Conservation (phyloP, 2,113 vertebrate genomes). For the Sylvia atricapilla region DNA sequence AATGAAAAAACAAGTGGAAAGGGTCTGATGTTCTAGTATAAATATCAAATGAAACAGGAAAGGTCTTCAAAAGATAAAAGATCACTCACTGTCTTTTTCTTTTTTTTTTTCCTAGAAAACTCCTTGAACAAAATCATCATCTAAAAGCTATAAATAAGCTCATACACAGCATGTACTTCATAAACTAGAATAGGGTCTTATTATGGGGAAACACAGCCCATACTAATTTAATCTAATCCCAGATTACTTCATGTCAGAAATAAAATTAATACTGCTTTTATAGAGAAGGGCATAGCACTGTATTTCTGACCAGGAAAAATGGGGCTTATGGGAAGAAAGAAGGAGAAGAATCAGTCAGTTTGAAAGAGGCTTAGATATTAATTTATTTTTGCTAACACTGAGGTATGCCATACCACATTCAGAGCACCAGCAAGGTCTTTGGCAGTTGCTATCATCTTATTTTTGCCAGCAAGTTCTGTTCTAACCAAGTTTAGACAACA, state of each 20-base stretch:
- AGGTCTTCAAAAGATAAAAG: not conserved
- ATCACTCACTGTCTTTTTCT: not conserved
- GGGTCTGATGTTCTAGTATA: not conserved
- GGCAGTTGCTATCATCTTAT: not conserved
- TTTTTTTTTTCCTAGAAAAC: not conserved
- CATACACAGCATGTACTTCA: not conserved
- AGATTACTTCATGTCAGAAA: not conserved
- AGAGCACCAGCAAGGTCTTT: not conserved
- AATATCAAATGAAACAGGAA: not conserved
- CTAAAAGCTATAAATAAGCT: not conserved
- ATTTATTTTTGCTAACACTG: not conserved
- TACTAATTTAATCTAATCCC: not conserved
- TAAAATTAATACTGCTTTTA: not conserved
- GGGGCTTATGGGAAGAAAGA: not conserved
- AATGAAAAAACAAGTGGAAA: not conserved
- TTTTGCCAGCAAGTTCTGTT: constrained; percentile 26
- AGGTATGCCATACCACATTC: not conserved
- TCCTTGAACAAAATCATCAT: not conserved
- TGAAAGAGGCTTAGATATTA: not conserved
- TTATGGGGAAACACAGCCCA: not conserved
- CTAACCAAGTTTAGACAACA: constrained; percentile 48
- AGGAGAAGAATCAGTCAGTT: not conserved
- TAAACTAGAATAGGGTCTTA: not conserved
- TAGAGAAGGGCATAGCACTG: not conserved
- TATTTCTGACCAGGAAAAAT: not conserved